A percentile compares a stretch with the other conserved stretches of the same genome.
Conservation (phyloP, 1,140 invertebrate genomes). For the Sitobion miscanthi region DNA sequence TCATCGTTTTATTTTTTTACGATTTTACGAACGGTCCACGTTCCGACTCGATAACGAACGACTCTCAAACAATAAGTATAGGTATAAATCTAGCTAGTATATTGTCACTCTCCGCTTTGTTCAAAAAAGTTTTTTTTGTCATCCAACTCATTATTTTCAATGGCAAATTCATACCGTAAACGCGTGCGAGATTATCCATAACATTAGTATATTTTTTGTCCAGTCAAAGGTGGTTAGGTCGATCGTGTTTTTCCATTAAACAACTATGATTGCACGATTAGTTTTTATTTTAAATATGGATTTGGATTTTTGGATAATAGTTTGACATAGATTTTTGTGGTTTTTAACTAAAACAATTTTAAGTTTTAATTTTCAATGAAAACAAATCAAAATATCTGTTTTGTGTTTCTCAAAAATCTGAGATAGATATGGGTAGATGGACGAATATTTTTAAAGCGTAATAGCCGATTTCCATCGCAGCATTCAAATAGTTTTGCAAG, state of each 20-base stretch:
- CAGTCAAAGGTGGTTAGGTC: background rate
- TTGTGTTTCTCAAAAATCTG: background rate
- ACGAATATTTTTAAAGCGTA: background rate
- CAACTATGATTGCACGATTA: background rate
- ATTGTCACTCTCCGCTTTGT: background rate
- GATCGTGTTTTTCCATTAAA: background rate
- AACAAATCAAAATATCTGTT: background rate
- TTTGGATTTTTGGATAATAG: background rate
- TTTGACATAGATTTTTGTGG: background rate
- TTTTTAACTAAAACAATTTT: background rate
- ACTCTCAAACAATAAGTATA: background rate
- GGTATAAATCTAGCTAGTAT: background rate
- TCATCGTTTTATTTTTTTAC: background rate
- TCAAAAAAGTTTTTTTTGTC: background rate
- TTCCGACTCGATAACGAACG: background rate
- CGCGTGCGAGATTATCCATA: background rate
- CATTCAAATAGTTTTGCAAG: background rate
- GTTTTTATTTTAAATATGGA: background rate
- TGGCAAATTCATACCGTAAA: too few relatives aligned
- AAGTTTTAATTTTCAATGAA: too few relatives aligned
- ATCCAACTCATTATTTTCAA: background rate
- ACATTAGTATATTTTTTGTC: background rate
- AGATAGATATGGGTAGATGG: background rate
- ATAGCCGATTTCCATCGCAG: background rate
- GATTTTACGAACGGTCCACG: background rate